Evolutionary conservation across 1,140 invertebrate species (phyloP), one percentile per base, ranked within the genome.

Genomic region (Phymastichus coffea): DNA sequence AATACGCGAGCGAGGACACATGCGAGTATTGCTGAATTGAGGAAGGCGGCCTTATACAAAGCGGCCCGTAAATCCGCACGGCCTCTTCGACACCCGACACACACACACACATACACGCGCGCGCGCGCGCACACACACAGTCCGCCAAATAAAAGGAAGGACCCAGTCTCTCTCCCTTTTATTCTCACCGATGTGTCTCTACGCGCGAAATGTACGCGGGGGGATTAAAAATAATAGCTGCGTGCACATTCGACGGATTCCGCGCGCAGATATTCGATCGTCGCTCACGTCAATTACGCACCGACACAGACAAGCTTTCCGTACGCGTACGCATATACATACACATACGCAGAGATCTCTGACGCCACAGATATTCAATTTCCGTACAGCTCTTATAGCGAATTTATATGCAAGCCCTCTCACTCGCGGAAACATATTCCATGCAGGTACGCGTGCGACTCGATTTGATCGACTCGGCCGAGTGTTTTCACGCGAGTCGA

Each of bases 41-140:
- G 75, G 75, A 78, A 78, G 77, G 76, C 77, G 77, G 76, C 73
- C 62, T 77, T 17, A 22, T 77, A 79, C 76, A 80, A 80, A 80
- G 78, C 74, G 69, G 61, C 71, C 75, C 78, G 77, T 80, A 80
- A 80, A 80, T 78, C 77, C 76, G 73, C 70, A 73, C 75, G 61
- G 70, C 71, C n/a, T n/a, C 69, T 79, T 79, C 77, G 78, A 79
- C 76, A 79, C 75, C 69, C 75, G 70, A 75, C 76, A 80, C 57
- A 70, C 66, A 63, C 65, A 61, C 69, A 75, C n/a, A n/a, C n/a
- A n/a, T n/a, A n/a, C n/a, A n/a, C n/a, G n/a, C n/a, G n/a, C n/a
- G n/a, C n/a, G n/a, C n/a, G n/a, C n/a, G n/a, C n/a, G n/a, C n/a
- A n/a, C n/a, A n/a, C n/a, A n/a, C n/a, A n/a, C n/a, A n/a, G n/a